Conservation (phyloP, 2,888 invertebrate genomes). For the Amaurobius ferox region DNA sequence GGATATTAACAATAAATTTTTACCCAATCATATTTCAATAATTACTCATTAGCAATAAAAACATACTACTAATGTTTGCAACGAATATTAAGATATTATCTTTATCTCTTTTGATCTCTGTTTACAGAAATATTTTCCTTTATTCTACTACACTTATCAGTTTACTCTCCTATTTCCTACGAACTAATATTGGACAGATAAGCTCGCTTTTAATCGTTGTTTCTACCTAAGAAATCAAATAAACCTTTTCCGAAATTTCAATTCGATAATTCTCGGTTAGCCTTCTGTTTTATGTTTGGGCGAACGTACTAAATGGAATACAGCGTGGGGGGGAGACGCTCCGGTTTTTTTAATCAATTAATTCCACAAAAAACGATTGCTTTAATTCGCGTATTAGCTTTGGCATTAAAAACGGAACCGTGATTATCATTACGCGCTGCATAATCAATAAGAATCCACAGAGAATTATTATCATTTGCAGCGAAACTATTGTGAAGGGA, state of each 20-base stretch:
- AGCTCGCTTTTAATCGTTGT: constrained; percentile 62
- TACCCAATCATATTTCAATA: constrained; percentile 21
- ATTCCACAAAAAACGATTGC: constrained; percentile 48
- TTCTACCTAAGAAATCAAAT: constrained; percentile 55
- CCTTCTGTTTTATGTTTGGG: constrained; percentile 65
- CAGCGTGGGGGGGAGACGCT: not conserved
- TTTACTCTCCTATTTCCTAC: constrained; percentile 32
- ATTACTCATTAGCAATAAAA: constrained; percentile 42
- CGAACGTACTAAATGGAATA: constrained; percentile 7
- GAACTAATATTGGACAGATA: constrained; percentile 64
- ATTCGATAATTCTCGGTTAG: constrained; percentile 66
- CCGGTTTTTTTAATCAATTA: constrained; percentile 61
- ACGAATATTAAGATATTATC: constrained; percentile 31
- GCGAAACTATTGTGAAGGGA: constrained; percentile 57
- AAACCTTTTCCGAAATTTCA: constrained; percentile 57
- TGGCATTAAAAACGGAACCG: constrained; percentile 53
- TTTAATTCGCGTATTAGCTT: constrained; percentile 63
- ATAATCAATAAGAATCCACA: constrained; percentile 59
- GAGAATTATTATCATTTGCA: constrained; percentile 63
- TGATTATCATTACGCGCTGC: constrained; percentile 60
- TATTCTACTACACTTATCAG: constrained; percentile 14
- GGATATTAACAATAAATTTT: not conserved
- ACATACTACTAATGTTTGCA: constrained; percentile 12
- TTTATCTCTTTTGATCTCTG: constrained; percentile 48
- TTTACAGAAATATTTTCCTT: constrained; percentile 33